A percentile compares a stretch with the other conserved stretches of the same genome.
Conservation (phyloP, 1,140 invertebrate genomes). For the Holcopasites calliopsidis region DNA sequence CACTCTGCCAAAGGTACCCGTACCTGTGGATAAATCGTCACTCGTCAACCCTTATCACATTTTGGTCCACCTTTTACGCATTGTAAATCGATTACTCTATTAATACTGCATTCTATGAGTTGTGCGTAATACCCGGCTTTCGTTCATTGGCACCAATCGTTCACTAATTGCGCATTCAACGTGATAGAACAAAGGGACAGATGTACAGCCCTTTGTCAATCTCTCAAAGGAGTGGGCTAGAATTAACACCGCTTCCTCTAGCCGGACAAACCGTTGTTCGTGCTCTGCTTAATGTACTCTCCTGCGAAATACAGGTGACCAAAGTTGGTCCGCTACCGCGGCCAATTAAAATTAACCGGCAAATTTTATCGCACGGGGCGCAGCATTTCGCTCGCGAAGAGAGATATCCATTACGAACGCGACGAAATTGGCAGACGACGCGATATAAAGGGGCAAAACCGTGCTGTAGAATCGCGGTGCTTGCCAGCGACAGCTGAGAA, state of each 20-base stretch:
- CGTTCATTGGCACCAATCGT: too few relatives aligned
- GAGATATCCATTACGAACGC: constrained; percentile 14
- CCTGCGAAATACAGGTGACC: too few relatives aligned
- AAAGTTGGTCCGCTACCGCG: background rate
- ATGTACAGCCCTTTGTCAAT: background rate
- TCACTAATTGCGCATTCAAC: too few relatives aligned
- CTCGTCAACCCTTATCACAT: too few relatives aligned
- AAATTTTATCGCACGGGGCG: constrained; percentile 12
- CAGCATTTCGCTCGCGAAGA: background rate
- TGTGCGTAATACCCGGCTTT: too few relatives aligned
- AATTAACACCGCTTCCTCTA: constrained; percentile 39
- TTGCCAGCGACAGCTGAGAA: constrained; percentile 45
- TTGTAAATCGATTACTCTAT: background rate
- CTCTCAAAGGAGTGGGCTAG: background rate
- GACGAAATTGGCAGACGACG: constrained; percentile 42
- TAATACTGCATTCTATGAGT: too few relatives aligned
- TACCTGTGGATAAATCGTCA: constrained; percentile 84
- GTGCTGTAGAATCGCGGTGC: constrained; percentile 1
- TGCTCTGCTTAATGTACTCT: constrained; percentile 38
- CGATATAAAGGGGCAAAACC: constrained; percentile 8
- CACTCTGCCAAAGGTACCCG: constrained; percentile 96
- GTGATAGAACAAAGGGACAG: background rate
- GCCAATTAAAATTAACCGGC: constrained; percentile 49
- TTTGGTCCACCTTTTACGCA: too few relatives aligned
- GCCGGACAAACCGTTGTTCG: constrained; percentile 11